Evolutionary conservation across 2,113 vertebrate species (phyloP), one percentile per base, ranked within the genome.

Genomic region (Paramormyrops kingsleyae): DNA sequence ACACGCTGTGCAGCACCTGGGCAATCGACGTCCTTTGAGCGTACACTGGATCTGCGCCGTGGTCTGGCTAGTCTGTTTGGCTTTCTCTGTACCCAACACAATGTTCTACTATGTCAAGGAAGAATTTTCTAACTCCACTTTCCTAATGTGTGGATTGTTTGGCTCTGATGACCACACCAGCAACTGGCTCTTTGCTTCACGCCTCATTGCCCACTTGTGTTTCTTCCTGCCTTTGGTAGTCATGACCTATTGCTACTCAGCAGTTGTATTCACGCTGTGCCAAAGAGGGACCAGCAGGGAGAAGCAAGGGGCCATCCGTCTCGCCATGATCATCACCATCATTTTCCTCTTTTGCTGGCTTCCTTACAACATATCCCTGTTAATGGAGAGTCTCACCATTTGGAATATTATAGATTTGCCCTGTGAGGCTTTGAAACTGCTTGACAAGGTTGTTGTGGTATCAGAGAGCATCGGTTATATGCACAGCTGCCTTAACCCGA

Each of bases 291-390:
- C 74, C 91, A 96, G 97, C 62, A 94, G 96, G 90, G 94, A 97
- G 66, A 96, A 97, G 91, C 96, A 96, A 89, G 97, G 96, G 10
- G 98, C 98, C 0, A 96, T 99, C 77, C 95, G 96, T 0, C 95
- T 99, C 86, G 97, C 98, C 90, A 93, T 98, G 88, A 91, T 97
- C 8, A 94, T 99, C 90, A 99, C 98, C 0, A 92, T 96, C 0
- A 94, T 97, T 87, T 99, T 99, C 93, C 96, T 97, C 50, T 90
- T 98, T 91, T 98, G 97, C 92, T 99, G 98, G 98, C 95, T 97
- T 19, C 98, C 98, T 0, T 97, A 97, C 91, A 98, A 99, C 5
- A 19, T 98, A 0, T 92, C 96, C 88, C 94, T 95, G 89, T 94
- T 98, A 89, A 92, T 97, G 24, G 92, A 96, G 70, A 98, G 96